Conservation (phyloP, 2,113 vertebrate genomes). For the Macrotis lagotis region DNA sequence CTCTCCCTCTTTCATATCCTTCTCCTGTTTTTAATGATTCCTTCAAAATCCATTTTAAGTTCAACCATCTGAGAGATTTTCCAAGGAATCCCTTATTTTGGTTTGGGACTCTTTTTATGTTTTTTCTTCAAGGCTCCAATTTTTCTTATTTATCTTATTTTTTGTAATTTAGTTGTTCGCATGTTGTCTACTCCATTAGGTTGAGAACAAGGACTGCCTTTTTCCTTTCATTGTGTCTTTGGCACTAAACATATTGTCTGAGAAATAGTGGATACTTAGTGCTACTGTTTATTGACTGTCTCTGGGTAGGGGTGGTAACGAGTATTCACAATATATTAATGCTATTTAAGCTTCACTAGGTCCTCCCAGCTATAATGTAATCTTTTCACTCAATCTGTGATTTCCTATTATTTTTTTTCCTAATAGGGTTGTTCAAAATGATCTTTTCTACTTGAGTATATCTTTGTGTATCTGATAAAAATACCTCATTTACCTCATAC, state of each 20-base stretch:
- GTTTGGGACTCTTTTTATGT: no score
- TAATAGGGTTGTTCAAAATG: background rate
- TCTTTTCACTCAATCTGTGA: background rate
- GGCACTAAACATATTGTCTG: background rate
- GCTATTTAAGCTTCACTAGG: background rate
- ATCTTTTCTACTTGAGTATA: background rate
- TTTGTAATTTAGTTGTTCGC: background rate
- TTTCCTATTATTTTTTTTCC: background rate
- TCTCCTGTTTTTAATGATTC: background rate
- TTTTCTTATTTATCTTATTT: background rate
- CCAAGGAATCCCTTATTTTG: background rate
- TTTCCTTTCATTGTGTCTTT: background rate
- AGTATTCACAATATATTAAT: background rate
- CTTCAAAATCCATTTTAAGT: background rate
- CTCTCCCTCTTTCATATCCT: background rate
- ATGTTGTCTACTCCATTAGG: background rate
- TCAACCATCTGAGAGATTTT: background rate
- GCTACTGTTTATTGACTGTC: background rate
- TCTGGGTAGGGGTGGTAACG: background rate
- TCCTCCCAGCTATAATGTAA: background rate
- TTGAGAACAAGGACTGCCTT: background rate
- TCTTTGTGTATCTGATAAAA: background rate
- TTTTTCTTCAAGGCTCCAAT: no score
- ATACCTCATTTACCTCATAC: background rate
- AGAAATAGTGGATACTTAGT: background rate